Percentiles rank a stretch among this genome's conserved stretches.
These are phyloP conservation scores for Leptinotarsa juncta DNA, from an alignment of 2,888 invertebrate genomes.

Conservation along the genomic window DNA sequence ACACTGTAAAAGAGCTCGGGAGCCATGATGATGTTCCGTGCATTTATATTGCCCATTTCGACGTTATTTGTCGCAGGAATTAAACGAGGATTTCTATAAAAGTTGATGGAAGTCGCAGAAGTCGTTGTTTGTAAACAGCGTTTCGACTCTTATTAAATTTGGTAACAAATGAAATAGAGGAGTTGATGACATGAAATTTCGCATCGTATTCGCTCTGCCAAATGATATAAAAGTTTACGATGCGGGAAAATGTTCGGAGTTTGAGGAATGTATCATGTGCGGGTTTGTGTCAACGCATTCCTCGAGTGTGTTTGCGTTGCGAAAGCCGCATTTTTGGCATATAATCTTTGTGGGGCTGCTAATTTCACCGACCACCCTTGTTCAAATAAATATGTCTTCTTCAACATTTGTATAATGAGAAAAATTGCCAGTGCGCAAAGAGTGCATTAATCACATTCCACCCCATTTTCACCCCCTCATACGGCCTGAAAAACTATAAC, in stretches of 20 bases:
- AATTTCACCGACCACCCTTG: background rate
- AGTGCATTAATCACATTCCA: too few relatives aligned
- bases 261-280: background rate
- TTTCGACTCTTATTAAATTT: constrained; percentile 35
- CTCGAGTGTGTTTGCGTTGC: constrained; percentile 4
- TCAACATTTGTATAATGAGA: too few relatives aligned
- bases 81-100: constrained; percentile 39
- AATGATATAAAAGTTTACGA: constrained; percentile 16
- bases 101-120: constrained; percentile 34
- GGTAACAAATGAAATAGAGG: constrained; percentile 28
- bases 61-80: constrained; percentile 37
- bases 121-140: constrained; percentile 35
- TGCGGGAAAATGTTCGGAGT: background rate
- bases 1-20: constrained; percentile 12
- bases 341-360: background rate
- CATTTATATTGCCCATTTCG: constrained; percentile 38
- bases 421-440: too few relatives aligned
- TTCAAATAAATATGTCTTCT: too few relatives aligned
- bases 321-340: background rate
- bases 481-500: too few relatives aligned
- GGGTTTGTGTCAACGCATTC: constrained; percentile 5
- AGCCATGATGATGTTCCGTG: constrained; percentile 29
- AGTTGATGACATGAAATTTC: constrained; percentile 26
- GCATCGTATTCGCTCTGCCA: constrained; percentile 1
- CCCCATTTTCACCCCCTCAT: too few relatives aligned